These are phyloP conservation scores for Harpagifer antarcticus DNA, from an alignment of 2,797 vertebrate genomes.

Conservation along the genomic window DNA sequence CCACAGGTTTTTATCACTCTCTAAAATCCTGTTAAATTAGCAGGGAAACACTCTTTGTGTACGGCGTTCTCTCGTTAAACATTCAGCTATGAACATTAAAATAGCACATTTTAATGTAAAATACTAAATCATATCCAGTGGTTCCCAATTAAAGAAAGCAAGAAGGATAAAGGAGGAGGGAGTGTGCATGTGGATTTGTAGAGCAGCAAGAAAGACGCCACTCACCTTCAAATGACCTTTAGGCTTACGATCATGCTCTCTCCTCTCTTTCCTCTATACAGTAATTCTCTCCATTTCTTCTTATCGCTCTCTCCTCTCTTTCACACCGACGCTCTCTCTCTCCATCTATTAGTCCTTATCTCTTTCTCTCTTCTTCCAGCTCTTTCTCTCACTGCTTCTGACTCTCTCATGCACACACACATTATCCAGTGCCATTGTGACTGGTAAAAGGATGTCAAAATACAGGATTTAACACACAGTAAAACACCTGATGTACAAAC, in stretches of 20 bases:
- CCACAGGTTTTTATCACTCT: background rate
- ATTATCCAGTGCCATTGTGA: slow-evolving; percentile 2
- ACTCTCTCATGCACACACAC: slow-evolving; percentile 22
- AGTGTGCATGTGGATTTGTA: slow-evolving; percentile 19
- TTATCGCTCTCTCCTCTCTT: slow-evolving; percentile 44
- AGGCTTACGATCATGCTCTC: slow-evolving; percentile 59
- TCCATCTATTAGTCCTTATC: slow-evolving; percentile 52
- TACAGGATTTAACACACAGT: slow-evolving; percentile 9
- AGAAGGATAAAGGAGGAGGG: slow-evolving; percentile 27
- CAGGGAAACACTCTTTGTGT: background rate
- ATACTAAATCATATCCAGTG: slow-evolving; percentile 15
- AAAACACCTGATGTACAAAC: slow-evolving; percentile 39
- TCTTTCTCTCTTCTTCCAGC: slow-evolving; percentile 34
- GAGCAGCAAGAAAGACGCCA: slow-evolving; percentile 49
- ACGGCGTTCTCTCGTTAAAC: background rate
- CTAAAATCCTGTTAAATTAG: background rate
- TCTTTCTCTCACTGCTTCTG: slow-evolving; percentile 22
- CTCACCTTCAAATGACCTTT: slow-evolving; percentile 81
- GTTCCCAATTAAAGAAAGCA: slow-evolving; percentile 4
- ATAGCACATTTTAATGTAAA: background rate
- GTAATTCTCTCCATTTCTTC: slow-evolving; percentile 50
- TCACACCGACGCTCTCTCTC: slow-evolving; percentile 33
- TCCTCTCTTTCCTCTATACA: slow-evolving; percentile 20
- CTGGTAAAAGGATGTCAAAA: slow-evolving; percentile 15
- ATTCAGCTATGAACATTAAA: background rate